Percentiles rank a stretch among this genome's conserved stretches.
Conservation (phyloP, 2,113 vertebrate species). For the Nettapus auritus region DNA sequence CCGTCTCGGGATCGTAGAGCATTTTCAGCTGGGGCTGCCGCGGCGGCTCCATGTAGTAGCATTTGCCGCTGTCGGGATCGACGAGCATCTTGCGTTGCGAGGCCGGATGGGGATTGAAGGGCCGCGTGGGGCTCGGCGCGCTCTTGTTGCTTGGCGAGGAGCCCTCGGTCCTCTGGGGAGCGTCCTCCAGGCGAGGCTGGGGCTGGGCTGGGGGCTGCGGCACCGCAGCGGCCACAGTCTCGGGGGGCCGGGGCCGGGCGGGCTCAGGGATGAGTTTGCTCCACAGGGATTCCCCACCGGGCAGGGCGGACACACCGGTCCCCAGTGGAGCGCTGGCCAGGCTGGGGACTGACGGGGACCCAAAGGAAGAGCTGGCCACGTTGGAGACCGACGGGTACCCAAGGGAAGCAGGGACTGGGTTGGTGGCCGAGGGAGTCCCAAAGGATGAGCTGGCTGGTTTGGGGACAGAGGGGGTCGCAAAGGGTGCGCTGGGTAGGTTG, state of each 20-base stretch:
- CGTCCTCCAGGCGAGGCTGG: not conserved
- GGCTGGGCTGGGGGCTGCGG: not conserved
- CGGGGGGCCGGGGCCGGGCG: not conserved
- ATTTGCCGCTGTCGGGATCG: constrained; percentile 93
- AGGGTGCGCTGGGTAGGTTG: not conserved
- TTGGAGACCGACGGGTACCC: not conserved
- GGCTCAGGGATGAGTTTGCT: not conserved
- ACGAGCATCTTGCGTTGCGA: constrained; percentile 85
- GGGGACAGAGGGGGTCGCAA: not conserved
- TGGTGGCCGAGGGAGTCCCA: not conserved
- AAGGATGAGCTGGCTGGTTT: not conserved
- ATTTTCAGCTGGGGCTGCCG: constrained; percentile 88
- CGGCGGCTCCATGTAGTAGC: constrained; percentile 90
- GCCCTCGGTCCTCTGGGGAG: not conserved
- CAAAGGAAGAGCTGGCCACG: not conserved
- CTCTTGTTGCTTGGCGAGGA: not conserved
- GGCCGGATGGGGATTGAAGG: constrained; percentile 48
- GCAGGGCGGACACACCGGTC: not conserved
- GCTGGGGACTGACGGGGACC: not conserved
- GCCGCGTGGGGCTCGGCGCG: not conserved
- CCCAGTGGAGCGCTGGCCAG: not conserved
- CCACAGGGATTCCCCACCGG: not conserved
- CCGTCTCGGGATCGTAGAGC: constrained; percentile 92
- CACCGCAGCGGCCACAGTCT: not conserved
- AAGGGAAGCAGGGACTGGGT: not conserved